Base-by-base conservation (phyloP, 2,797 vertebrate genomes). In the Sebastes hubbsi region DNA sequence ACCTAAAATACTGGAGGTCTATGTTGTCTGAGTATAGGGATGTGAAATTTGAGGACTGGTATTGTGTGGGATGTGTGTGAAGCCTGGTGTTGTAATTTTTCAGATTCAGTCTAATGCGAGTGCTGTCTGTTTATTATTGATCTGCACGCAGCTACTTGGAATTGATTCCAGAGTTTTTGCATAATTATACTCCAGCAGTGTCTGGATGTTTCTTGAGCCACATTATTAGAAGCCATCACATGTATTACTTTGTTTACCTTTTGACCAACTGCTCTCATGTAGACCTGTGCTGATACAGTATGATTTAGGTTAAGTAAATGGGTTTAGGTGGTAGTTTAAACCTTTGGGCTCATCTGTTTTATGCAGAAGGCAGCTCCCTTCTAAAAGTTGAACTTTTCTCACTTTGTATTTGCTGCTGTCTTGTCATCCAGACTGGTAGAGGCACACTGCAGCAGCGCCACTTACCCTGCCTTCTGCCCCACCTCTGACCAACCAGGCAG, bases 401-500 rank as follows among this genome's bases (percentile, higher is more conserved):
- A 59, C 24, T 29, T 32, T 75, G 24, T 25, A 14, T 83, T 81
- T 52, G 22, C 54, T 75, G n/a, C 8, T 0, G 0, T 80, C 42
- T 60, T 75, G 29, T 82, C 49, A 82, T 82, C 30, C 32, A 65
- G 64, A 56, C 60, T 77, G 61, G 29, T 46, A n/a, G 42, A 74
- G 68, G 61, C 67, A 70, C 68, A 61, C 8, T 38, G 58, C 65
- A 88, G 69, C 61, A 30, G 67, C 52, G 22, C 9, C 67, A 76
- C 81, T 85, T 64, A 25, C 65, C 38, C 49, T 34, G 61, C 63
- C 64, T 63, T 82, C 84, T 73, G 74, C 80, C 71, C 69, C 85
- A 85, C 86, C 89, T 90, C 81, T 86, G 82, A 87, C 67, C 70
- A 79, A 66, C 66, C 36, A 67, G 61, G 84, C 88, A 82, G 76